Evolutionary conservation across 2,113 vertebrate genomes (phyloP).

Genomic region (Pseudopodoces humilis): DNA sequence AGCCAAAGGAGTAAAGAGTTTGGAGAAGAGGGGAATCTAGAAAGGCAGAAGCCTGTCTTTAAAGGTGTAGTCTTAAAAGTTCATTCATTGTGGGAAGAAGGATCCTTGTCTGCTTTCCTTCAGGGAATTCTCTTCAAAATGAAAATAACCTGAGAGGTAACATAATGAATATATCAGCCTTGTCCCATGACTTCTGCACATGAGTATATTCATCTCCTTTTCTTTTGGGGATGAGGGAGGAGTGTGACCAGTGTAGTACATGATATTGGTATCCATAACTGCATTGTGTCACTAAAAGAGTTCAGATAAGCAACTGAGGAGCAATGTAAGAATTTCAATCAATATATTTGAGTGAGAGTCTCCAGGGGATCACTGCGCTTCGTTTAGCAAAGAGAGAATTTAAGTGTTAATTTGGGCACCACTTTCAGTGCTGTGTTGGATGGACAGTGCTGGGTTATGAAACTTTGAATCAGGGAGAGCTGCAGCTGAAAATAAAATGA

Average conservation of each 20-base stretch:
- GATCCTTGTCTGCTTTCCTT: background rate
- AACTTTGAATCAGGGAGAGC: background rate
- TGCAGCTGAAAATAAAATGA: background rate
- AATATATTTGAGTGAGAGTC: background rate
- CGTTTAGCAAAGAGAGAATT: background rate
- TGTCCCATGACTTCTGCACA: background rate
- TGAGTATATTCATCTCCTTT: background rate
- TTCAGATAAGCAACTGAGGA: background rate
- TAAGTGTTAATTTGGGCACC: background rate
- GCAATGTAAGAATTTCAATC: background rate
- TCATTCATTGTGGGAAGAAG: background rate
- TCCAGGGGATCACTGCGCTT: background rate
- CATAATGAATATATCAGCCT: background rate
- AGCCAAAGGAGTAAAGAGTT: background rate
- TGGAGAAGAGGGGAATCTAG: background rate
- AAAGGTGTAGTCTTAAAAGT: background rate
- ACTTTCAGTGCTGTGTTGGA: background rate
- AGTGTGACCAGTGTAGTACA: background rate
- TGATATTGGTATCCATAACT: background rate
- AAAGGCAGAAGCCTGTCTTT: background rate
- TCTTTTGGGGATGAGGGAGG: background rate
- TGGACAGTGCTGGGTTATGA: rapidly evolving
- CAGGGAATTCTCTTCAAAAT: background rate
- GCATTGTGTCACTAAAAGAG: background rate
- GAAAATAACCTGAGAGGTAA: background rate